Conservation (phyloP, 2,113 vertebrate genomes). For the Cryptomyrus ogoouensis region DNA sequence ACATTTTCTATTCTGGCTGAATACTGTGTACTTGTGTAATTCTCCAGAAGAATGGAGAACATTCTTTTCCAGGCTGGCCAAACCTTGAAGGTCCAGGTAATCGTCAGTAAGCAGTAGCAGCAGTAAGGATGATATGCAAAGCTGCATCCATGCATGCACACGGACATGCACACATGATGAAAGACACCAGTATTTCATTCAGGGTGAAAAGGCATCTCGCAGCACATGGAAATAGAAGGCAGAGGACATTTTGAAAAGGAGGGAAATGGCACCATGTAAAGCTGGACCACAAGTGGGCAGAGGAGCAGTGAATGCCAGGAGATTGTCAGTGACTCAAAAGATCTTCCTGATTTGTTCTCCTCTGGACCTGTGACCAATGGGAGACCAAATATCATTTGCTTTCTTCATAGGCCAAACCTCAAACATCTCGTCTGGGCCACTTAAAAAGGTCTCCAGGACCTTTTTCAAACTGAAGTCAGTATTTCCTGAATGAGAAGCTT, state of each 20-base stretch:
- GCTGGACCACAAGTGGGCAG: background rate
- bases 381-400: background rate
- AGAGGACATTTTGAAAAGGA: background rate
- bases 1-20: background rate
- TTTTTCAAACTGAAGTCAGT: background rate
- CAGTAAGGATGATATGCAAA: background rate
- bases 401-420: background rate
- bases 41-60: background rate
- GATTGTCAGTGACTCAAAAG: background rate
- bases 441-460: background rate
- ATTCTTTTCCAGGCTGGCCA: background rate
- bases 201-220: background rate
- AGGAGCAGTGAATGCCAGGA: background rate
- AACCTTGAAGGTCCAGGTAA: background rate
- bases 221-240: background rate
- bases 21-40: background rate
- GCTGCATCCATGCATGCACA: background rate
- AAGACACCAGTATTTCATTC: background rate
- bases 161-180: background rate
- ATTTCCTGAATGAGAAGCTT: background rate
- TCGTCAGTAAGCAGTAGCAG: background rate
- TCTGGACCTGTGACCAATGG: background rate
- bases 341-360: background rate
- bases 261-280: background rate
- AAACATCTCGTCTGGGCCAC: background rate